Base-by-base conservation (phyloP, 2,113 vertebrate genomes). In the Cygnus buccinator region DNA sequence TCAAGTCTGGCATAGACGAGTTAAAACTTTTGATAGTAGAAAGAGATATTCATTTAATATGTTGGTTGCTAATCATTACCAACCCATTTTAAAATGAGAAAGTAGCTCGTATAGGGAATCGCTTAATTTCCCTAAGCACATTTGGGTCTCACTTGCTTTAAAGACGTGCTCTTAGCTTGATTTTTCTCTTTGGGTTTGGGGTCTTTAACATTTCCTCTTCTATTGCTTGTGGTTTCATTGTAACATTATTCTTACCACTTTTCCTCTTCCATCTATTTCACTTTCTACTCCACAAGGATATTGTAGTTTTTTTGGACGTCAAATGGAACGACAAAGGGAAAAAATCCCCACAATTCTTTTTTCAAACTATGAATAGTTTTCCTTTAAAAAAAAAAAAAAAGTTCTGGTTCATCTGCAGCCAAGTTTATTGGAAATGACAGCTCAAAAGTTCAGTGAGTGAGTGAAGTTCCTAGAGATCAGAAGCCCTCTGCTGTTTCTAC, bases 401-500 rank as follows among this genome's bases (percentile, higher is more conserved):
- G 95, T 97, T 97, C 95, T 97, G 96, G 96, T 97, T 97, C 97
- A 97, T 97, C 97, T 96, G 95, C 94, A 95, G 97, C 93, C 95
- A 97, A 97, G 95, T 97, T 97, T 97, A 97, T 97, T 97, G 97
- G 97, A 96, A 97, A 95, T 85, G 96, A 94, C 93, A 95, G 95
- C 97, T 95, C 95, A 97, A 97, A 97, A 97, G 97, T 97, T 97
- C 95, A 96, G 96, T 95, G 96, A 97, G 80, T 91, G 97, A 97
- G 95, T 97, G 97, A 97, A 97, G 95, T 97, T 97, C 95, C 94
- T 90, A 94, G 93, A 97, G 96, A 97, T 97, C 95, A 97, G 94
- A 97, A 95, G 92, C 91, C 94, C 97, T 97, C 97, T 96, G 96
- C 96, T 97, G 97, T 96, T 97, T 95, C 95, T 95, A 80, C 95